A percentile compares a stretch with the other conserved stretches of the same genome.
These are phyloP conservation scores for Leptinotarsa rubiginosa DNA, from an alignment of 2,888 invertebrate genomes.

Conservation along the genomic window DNA sequence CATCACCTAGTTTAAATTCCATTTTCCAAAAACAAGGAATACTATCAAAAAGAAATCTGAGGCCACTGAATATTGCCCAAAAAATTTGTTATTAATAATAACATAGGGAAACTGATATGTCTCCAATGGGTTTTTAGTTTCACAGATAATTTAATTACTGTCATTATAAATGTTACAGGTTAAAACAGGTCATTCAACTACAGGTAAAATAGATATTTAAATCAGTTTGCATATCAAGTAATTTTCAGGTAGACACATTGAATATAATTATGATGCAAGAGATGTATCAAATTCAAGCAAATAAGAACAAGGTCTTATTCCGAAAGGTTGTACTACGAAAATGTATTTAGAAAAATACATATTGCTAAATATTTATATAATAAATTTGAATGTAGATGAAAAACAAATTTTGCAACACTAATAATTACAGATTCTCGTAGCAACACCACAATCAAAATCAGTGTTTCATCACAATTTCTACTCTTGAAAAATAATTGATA, in stretches of 20 bases:
- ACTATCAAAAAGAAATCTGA: no score
- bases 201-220: background rate
- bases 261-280: background rate
- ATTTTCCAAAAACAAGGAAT: no score
- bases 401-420: constrained; percentile 10
- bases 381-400: background rate
- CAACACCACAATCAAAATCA: constrained; percentile 6
- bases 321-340: background rate
- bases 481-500: background rate
- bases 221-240: background rate
- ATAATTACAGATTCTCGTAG: background rate
- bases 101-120: background rate
- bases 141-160: background rate
- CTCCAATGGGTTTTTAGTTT: background rate
- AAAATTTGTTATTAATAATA: background rate
- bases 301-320: background rate
- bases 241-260: background rate
- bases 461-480: constrained; percentile 3
- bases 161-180: background rate
- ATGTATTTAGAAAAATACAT: background rate
- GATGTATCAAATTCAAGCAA: background rate
- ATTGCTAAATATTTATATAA: constrained; percentile 4
- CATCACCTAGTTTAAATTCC: no score
- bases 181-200: background rate
- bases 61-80: no score